A percentile compares a stretch with the other conserved stretches of the same genome.
Conservation (phyloP, 2,797 vertebrate genomes). For the Falco cherrug region DNA sequence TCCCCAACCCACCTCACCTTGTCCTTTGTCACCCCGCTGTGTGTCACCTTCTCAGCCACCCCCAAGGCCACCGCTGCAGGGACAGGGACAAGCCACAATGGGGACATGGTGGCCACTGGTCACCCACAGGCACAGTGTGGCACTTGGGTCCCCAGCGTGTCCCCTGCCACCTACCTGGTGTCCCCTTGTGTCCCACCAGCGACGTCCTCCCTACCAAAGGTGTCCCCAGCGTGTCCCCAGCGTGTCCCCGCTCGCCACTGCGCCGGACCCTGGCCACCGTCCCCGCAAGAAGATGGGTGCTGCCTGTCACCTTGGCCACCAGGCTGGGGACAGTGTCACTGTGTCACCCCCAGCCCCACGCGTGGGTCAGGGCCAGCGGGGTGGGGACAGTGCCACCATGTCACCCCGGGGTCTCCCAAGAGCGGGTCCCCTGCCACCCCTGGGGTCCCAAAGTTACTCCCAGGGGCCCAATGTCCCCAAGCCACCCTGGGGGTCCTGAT, state of each 20-base stretch:
- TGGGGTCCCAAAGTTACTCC: no score
- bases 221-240: background rate
- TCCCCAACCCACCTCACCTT: background rate
- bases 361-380: background rate
- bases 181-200: background rate
- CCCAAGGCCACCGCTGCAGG: background rate
- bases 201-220: background rate
- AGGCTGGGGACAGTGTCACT: background rate
- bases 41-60: background rate
- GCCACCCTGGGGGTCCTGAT: background rate
- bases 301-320: background rate
- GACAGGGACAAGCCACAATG: background rate
- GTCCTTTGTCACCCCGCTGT: background rate
- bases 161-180: background rate
- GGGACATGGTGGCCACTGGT: background rate
- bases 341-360: background rate
- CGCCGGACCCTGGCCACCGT: background rate
- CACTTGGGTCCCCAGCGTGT: background rate
- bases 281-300: background rate
- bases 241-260: background rate
- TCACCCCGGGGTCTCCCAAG: background rate
- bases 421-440: background rate
- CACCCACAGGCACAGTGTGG: background rate
- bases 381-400: background rate
- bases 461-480: background rate